Conservation (phyloP, 2,888 invertebrate genomes). For the Cactoblastis cactorum region DNA sequence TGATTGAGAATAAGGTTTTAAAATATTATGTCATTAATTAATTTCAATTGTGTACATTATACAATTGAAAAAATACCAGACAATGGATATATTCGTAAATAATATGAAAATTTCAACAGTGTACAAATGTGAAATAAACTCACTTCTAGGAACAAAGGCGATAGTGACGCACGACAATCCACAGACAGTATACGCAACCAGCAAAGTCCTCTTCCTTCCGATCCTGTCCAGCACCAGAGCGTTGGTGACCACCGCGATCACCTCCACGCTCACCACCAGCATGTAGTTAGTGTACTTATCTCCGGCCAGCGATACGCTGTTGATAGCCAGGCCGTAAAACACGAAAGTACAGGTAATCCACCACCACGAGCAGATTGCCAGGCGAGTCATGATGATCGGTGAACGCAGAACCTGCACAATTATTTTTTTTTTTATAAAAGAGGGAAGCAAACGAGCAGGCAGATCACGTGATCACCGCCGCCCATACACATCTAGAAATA, state of each 20-base stretch:
- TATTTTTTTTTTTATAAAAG: neutral
- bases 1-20: too few relatives aligned
- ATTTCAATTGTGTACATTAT: too few relatives aligned
- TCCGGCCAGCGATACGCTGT: constrained; percentile 86
- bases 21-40: too few relatives aligned
- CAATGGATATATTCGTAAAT: too few relatives aligned
- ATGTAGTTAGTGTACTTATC: constrained; percentile 90
- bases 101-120: too few relatives aligned
- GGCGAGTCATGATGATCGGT: constrained; percentile 60
- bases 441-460: too few relatives aligned
- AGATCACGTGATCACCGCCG: too few relatives aligned
- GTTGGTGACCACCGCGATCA: constrained; percentile 84
- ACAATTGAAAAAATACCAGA: too few relatives aligned
- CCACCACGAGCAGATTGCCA: constrained; percentile 77
- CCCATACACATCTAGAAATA: neutral
- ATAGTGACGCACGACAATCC: constrained; percentile 74
- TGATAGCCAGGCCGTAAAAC: constrained; percentile 89
- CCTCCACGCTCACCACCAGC: constrained; percentile 83
- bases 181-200: constrained; percentile 79
- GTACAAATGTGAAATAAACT: constrained; percentile 25
- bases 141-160: constrained; percentile 71
- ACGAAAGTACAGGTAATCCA: constrained; percentile 90
- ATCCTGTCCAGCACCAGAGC: constrained; percentile 81
- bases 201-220: constrained; percentile 81
- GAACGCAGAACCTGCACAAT: constrained; percentile 43